These are phyloP conservation scores for Oryzias celebensis DNA, from an alignment of 2,113 vertebrate genomes.

Conservation along the genomic window DNA sequence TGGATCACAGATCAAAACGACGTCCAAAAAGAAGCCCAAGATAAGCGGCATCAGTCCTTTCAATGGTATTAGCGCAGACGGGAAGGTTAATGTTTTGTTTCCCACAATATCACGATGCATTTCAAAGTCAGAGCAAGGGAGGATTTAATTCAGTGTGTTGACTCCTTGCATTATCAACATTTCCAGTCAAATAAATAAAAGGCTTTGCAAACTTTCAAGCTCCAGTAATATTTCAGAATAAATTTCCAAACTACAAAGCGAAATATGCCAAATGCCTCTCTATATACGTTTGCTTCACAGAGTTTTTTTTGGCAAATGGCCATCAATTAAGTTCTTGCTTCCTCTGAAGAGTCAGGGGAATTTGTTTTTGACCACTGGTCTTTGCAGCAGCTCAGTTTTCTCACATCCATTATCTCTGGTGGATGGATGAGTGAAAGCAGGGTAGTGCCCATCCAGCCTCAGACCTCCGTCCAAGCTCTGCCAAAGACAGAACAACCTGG, in stretches of 20 bases:
- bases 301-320: slow-evolving; percentile 15
- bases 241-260: slow-evolving; percentile 7
- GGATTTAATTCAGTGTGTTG: slow-evolving; percentile 16
- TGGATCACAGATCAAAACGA: slow-evolving; percentile 59
- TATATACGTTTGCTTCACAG: slow-evolving; percentile 8
- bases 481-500: slow-evolving; percentile 28
- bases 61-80: slow-evolving; percentile 5
- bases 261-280: slow-evolving; percentile 10
- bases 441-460: slow-evolving; percentile 23
- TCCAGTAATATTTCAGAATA: slow-evolving; percentile 5
- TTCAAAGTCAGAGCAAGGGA: slow-evolving; percentile 7
- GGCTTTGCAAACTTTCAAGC: slow-evolving; percentile 8
- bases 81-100: slow-evolving; percentile 2
- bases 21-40: slow-evolving; percentile 54
- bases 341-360: slow-evolving; percentile 13
- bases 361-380: slow-evolving; percentile 6
- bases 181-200: slow-evolving; percentile 5
- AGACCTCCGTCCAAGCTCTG: slow-evolving; percentile 20
- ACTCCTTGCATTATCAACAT: not conserved
- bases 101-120: not conserved
- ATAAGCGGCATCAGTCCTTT: slow-evolving; percentile 13
- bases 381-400: slow-evolving; percentile 28
- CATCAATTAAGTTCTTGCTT: slow-evolving; percentile 24
- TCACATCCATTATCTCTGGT: slow-evolving; percentile 19
- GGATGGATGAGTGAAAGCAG: slow-evolving; percentile 35